Conservation (phyloP, 2,797 vertebrate genomes). For the Arrhamphus sclerolepis region DNA sequence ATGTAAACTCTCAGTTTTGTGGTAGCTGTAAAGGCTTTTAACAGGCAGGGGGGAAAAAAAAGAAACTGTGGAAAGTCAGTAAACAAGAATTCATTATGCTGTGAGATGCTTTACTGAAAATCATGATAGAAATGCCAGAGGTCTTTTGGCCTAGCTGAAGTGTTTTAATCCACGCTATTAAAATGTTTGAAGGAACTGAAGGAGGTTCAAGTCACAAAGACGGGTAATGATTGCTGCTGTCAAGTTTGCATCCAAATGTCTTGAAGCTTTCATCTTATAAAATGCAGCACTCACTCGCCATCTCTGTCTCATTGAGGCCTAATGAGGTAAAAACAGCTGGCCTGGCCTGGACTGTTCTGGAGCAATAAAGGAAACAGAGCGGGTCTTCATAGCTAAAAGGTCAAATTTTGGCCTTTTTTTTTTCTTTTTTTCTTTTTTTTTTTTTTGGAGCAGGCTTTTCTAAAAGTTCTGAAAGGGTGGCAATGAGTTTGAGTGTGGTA, state of each 20-base stretch:
- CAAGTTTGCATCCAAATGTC: too few species aligned
- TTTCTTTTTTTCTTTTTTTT: constrained; percentile 46
- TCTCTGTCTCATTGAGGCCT: constrained; percentile 37
- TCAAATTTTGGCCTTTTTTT: constrained; percentile 71
- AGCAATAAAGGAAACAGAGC: constrained; percentile 39
- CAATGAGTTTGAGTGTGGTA: constrained; percentile 34
- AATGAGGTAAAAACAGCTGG: constrained; percentile 60
- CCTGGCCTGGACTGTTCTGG: constrained; percentile 4
- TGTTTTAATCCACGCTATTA: constrained; percentile 9
- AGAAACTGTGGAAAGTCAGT: constrained; percentile 24
- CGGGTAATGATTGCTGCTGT: constrained; percentile 14
- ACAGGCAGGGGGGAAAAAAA: constrained; percentile 43
- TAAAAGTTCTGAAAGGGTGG: constrained; percentile 30
- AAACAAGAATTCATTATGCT: constrained; percentile 45
- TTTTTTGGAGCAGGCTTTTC: constrained; percentile 23
- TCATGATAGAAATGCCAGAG: constrained; percentile 17
- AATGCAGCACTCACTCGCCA: not conserved
- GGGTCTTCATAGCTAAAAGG: constrained; percentile 73
- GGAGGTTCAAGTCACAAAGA: constrained; percentile 6
- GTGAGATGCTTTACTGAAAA: constrained; percentile 36
- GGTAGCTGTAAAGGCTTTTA: constrained; percentile 35
- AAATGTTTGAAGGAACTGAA: constrained; percentile 23
- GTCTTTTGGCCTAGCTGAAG: constrained; percentile 1
- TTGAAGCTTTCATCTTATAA: too few species aligned
- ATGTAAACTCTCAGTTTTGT: constrained; percentile 26